Evolutionary conservation across 1,140 invertebrate species (phyloP).

Genomic region (Drosophila bocqueti): DNA sequence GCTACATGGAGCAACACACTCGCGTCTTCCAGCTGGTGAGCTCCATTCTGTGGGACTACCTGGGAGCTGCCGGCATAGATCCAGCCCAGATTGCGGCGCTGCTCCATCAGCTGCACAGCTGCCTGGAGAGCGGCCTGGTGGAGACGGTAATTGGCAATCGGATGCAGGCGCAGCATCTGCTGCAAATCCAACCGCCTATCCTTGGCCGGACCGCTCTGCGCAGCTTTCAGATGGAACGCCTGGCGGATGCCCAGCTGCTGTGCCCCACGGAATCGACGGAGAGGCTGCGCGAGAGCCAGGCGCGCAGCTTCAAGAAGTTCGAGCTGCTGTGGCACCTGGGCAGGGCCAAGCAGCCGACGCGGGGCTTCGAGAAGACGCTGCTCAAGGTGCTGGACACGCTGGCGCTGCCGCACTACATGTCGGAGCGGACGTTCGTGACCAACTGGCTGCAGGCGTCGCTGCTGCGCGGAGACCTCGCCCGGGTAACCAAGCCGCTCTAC

Average conservation of each 20-base stretch:
- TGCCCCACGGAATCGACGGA: conserved; percentile 65
- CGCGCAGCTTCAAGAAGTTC: conserved; percentile 90
- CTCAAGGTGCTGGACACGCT: conserved; percentile 81
- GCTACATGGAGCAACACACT: conserved; percentile 88
- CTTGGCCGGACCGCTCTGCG: conserved; percentile 45
- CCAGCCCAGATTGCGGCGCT: conserved; percentile 69
- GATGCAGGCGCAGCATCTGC: conserved; percentile 75
- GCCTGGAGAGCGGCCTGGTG: conserved; percentile 81
- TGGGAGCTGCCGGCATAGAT: conserved; percentile 68
- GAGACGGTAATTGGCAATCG: conserved; percentile 79
- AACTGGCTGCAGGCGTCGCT: conserved; percentile 86
- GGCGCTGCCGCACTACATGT: conserved; percentile 77
- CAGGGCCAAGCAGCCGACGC: conserved; percentile 87
- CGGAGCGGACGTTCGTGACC: conserved; percentile 81
- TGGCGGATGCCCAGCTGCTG: conserved; percentile 75
- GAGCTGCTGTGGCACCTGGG: conserved; percentile 93
- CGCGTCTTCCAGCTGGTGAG: conserved; percentile 88
- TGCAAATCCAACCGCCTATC: conserved; percentile 51
- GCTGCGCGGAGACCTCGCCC: conserved; percentile 90
- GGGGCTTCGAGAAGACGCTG: conserved; percentile 82
- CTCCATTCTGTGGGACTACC: conserved; percentile 81
- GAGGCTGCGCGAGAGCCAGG: conserved; percentile 85
- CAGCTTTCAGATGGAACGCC: conserved; percentile 61
- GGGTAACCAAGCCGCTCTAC: conserved; percentile 92
- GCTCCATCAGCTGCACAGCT: conserved; percentile 81